Conservation (phyloP, 2,888 invertebrate species). For the Ditylenchus weischeri region DNA sequence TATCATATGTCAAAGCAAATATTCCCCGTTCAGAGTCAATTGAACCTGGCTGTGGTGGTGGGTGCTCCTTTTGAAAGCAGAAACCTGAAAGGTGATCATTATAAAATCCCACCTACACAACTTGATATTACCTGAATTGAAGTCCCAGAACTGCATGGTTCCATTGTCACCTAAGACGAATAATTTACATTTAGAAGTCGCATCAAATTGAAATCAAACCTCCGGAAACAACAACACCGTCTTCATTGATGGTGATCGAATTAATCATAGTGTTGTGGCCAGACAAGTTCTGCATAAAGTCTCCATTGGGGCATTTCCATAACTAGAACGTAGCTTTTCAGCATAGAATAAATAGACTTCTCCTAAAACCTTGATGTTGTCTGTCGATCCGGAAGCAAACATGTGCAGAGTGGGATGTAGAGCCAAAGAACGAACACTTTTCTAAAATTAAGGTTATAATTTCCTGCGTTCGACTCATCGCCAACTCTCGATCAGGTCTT, state of each 20-base stretch:
- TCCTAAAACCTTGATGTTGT: conserved; percentile 76
- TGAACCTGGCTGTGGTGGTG: conserved; percentile 91
- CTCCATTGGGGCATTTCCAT: conserved; percentile 96
- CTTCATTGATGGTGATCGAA: conserved; percentile 87
- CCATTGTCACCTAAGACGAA: conserved; percentile 77
- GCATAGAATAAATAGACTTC: no score
- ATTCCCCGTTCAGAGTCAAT: conserved; percentile 99
- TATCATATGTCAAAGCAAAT: conserved; percentile 87
- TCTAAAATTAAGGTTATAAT: conserved; percentile 61
- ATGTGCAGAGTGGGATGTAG: conserved; percentile 71
- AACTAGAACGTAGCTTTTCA: conserved; percentile 63
- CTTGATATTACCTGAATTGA: conserved; percentile 70
- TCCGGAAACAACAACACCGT: conserved; percentile 92
- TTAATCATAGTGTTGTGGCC: conserved; percentile 97
- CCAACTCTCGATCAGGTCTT: no score
- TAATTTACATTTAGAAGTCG: conserved; percentile 3
- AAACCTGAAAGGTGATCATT: conserved; percentile 69
- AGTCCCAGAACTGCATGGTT: conserved; percentile 94
- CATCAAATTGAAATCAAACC: conserved; percentile 60
- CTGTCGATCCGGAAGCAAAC: conserved; percentile 95
- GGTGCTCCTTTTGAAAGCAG: conserved; percentile 75
- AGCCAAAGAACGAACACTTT: conserved; percentile 67
- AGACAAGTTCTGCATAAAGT: conserved; percentile 79
- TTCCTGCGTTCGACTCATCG: not conserved
- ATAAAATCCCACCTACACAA: no score